A percentile compares a stretch with the other conserved stretches of the same genome.
Conservation (phyloP, 1,140 invertebrate genomes). For the honey bee (Apis mellifera) region DNA sequence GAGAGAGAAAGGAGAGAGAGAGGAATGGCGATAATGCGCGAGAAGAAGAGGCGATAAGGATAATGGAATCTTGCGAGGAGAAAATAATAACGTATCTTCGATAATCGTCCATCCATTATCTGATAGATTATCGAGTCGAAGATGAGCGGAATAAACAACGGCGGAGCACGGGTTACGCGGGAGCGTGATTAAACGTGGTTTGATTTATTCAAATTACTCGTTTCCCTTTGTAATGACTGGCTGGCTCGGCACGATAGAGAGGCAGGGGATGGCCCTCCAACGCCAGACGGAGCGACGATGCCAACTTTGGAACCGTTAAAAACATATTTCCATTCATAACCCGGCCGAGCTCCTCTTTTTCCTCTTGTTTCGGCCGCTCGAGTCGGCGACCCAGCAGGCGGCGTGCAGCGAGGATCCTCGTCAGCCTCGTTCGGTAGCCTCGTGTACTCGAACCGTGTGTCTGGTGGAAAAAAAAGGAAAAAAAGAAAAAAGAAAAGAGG, state of each 20-base stretch:
- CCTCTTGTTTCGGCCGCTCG: slow-evolving; percentile 27
- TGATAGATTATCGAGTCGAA: too few relatives aligned
- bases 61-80: too few relatives aligned
- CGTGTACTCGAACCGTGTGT: too few relatives aligned
- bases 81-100: too few relatives aligned
- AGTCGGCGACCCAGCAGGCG: slow-evolving; percentile 57
- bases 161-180: too few relatives aligned
- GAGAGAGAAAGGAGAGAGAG: slow-evolving; percentile 47
- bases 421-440: too few relatives aligned
- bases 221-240: neutral
- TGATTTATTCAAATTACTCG: slow-evolving; percentile 11
- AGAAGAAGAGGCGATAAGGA: slow-evolving; percentile 21
- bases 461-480: too few relatives aligned
- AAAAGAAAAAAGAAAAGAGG: too few relatives aligned
- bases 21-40: slow-evolving; percentile 14
- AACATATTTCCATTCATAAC: slow-evolving; percentile 66
- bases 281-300: slow-evolving; percentile 21
- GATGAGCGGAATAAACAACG: too few relatives aligned
- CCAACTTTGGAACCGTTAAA: slow-evolving; percentile 58
- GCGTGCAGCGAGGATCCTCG: slow-evolving; percentile 38
- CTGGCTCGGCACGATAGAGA: neutral
- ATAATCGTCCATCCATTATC: too few relatives aligned
- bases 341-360: neutral
- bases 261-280: neutral
- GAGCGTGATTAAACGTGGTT: neutral